Percentiles rank a stretch among this genome's conserved stretches.
phyloP scores from a whole-genome alignment of 2,888 invertebrate species.

The Hirudinaria manillensis region DNA sequence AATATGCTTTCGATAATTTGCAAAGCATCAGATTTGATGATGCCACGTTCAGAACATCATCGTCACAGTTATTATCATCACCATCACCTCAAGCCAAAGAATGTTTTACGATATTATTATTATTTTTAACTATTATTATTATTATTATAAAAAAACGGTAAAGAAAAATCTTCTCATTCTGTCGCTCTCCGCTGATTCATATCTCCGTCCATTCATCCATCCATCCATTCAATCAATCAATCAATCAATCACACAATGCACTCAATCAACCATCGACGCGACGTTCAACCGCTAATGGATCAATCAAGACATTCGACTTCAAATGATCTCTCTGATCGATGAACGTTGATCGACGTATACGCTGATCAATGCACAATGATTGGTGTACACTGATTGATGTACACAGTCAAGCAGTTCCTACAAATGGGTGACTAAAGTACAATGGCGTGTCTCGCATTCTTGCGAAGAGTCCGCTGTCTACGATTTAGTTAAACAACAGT shows the following conservation, averaged over 20 bases:
- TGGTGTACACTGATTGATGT: too few species aligned
- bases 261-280: neutral
- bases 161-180: neutral
- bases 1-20: too few species aligned
- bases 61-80: neutral
- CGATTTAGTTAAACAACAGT: too few species aligned
- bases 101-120: constrained; percentile 2
- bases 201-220: neutral
- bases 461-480: too few species aligned
- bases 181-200: neutral
- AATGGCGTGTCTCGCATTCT: too few species aligned
- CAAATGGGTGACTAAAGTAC: too few species aligned
- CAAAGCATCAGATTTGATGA: too few species aligned
- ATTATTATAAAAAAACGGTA: neutral
- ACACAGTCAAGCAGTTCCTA: too few species aligned
- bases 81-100: neutral
- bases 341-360: too few species aligned
- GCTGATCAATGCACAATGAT: too few species aligned
- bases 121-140: neutral
- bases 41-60: too few species aligned
- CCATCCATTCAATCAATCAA: neutral
- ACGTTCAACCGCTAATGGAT: neutral
- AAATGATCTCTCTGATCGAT: too few species aligned
- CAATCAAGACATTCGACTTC: neutral
- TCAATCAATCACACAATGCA: neutral